Evolutionary conservation across 37 sponge, comb jelly and placozoan genomes (phyloP), one percentile per base, ranked within the genome.

Genomic region (Cladorhizidae sp.): DNA sequence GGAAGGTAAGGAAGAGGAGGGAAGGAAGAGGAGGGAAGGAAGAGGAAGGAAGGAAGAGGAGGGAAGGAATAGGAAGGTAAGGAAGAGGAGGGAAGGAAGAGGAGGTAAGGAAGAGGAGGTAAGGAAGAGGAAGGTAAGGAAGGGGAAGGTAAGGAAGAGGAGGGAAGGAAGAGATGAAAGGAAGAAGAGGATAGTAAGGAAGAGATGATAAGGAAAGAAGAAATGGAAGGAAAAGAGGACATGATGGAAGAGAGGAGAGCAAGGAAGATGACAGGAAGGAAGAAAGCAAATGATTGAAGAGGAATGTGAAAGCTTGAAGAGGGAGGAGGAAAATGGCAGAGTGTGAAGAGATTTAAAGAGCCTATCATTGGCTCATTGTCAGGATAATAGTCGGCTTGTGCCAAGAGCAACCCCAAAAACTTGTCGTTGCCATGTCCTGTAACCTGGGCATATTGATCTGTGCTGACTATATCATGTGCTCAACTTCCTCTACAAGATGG

Each of bases 201-300:
- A 54, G 55, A 17, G 17, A 54, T 12, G 50, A 22, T 31, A 31
- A 56, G 75, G 75, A 74, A 56, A 25, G 75, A 28, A 25, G 75
- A 33, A 26, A 56, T 29, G 26, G 8, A 20, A 11, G 26, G 40
- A 23, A 64, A 11, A 76, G 39, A 25, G 62, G 41, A 58, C 18
- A 8, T 14, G 26, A 1, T 14, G 72, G 38, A 70, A 40, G 72
- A 39, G 14, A 52, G 80, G 38, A 38, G 29, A 58, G 23, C 39
- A 29, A 31, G 25, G 59, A 17, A 2, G 43, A 20, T 58, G 63
- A 26, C 64, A 72, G 45, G 21, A 23, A 29, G 32, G 11, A 55
- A 54, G 21, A 25, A 21, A 36, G 18, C 23, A 11, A 21, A 8
- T 37, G 40, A 50, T 26, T 21, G 11, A 49, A 40, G 17, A 14